These are phyloP conservation scores for Pituophis catenifer DNA, from an alignment of 2,113 vertebrate genomes.

Conservation along the genomic window DNA sequence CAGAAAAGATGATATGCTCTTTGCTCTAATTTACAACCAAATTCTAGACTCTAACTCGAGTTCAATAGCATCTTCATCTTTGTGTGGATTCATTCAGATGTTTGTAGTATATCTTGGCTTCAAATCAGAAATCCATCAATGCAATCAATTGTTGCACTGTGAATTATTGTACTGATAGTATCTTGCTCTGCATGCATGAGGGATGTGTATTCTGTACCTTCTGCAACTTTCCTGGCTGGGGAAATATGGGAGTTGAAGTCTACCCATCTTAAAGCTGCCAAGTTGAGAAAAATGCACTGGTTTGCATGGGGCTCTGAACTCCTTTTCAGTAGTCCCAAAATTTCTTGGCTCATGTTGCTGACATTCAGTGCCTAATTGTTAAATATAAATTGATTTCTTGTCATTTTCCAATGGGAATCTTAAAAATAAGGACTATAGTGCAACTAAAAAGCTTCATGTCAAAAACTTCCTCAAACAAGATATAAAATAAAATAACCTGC, in stretches of 20 bases:
- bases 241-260: not conserved
- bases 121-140: not conserved
- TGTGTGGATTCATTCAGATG: not conserved
- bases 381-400: not conserved
- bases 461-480: not conserved
- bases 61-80: conserved; percentile 9
- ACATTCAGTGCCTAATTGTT: not conserved
- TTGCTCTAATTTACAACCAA: conserved; percentile 13
- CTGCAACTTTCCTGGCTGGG: not conserved
- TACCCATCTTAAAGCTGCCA: not conserved
- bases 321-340: not conserved
- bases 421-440: not conserved
- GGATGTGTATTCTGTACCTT: not conserved
- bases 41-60: conserved; percentile 12
- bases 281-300: not conserved
- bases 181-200: not conserved
- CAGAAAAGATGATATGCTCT: conserved; percentile 7
- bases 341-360: not conserved
- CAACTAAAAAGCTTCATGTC: not conserved
- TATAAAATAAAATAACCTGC: not conserved
- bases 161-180: not conserved
- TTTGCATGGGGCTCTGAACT: not conserved
- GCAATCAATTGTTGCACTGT: not conserved
- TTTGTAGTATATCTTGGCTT: not conserved
- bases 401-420: not conserved